Conservation (phyloP, 2,113 vertebrate species). For the Erpornis zantholeuca region DNA sequence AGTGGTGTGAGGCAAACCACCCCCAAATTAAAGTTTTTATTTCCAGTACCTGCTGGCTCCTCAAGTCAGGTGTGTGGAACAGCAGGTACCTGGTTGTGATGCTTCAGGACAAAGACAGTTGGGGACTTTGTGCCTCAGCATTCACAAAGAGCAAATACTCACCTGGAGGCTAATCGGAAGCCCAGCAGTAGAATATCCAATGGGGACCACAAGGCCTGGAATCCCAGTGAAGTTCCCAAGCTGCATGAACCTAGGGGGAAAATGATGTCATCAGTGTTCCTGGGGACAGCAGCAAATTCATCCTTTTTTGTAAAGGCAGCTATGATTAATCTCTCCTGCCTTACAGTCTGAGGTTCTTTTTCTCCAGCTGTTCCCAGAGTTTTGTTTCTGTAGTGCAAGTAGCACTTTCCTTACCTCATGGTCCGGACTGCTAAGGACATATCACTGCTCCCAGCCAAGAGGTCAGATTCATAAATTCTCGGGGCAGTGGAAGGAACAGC, state of each 20-base stretch:
- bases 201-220: slow-evolving; percentile 62
- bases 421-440: background rate
- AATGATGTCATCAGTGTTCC: background rate
- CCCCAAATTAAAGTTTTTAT: background rate
- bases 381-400: background rate
- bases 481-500: slow-evolving; percentile 55
- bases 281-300: background rate
- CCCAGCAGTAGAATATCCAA: slow-evolving; percentile 56
- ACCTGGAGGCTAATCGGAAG: slow-evolving; percentile 63
- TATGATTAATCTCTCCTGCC: background rate
- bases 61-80: background rate
- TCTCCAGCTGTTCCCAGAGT: background rate
- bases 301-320: background rate
- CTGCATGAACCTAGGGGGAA: slow-evolving; percentile 58
- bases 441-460: slow-evolving; percentile 16
- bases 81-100: background rate
- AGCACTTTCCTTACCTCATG: slow-evolving; percentile 44
- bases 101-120: background rate
- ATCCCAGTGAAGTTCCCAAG: slow-evolving; percentile 69
- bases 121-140: background rate
- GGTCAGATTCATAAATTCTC: slow-evolving; percentile 49
- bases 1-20: background rate
- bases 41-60: background rate
- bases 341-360: background rate
- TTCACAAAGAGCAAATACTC: background rate